Percentiles rank a stretch among this genome's conserved stretches.
Conservation (phyloP, 2,888 invertebrate genomes). For the Brenthis hecate region DNA sequence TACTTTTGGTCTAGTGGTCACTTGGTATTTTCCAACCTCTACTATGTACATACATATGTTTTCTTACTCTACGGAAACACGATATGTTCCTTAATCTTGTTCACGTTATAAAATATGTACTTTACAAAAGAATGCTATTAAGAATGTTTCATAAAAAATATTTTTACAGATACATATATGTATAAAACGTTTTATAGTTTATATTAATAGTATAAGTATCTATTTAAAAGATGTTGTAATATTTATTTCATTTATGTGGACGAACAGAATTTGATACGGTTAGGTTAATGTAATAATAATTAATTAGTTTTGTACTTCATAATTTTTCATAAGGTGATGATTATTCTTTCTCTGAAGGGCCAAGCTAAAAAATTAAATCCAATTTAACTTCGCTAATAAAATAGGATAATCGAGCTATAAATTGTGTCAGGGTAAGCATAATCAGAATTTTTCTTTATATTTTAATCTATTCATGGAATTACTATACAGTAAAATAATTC, state of each 20-base stretch:
- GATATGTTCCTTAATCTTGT: neutral
- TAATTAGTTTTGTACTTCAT: conserved; percentile 8
- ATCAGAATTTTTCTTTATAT: conserved; percentile 3
- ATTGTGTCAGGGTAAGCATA: conserved; percentile 20
- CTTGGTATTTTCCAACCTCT: conserved; percentile 47
- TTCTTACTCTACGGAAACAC: neutral
- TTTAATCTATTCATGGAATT: conserved; percentile 1
- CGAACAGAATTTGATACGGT: too few species aligned
- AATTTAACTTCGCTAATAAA: conserved; percentile 33
- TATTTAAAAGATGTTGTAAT: too few species aligned
- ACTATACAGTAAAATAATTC: neutral
- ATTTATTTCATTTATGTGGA: too few species aligned
- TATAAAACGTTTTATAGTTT: too few species aligned
- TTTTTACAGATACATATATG: too few species aligned
- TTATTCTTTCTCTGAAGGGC: conserved; percentile 15
- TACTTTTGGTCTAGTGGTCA: conserved; percentile 76
- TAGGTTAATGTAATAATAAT: too few species aligned
- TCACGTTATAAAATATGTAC: neutral
- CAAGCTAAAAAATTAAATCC: conserved; percentile 23
- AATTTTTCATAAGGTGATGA: conserved; percentile 1
- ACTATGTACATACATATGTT: conserved; percentile 11
- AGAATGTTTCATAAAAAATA: too few species aligned
- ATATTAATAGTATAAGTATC: too few species aligned
- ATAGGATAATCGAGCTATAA: conserved; percentile 21
- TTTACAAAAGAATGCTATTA: too few species aligned